Percentiles rank a stretch among this genome's conserved stretches.
Conservation (phyloP, 2,797 vertebrate species). For the Pachyuromys duprasi region DNA sequence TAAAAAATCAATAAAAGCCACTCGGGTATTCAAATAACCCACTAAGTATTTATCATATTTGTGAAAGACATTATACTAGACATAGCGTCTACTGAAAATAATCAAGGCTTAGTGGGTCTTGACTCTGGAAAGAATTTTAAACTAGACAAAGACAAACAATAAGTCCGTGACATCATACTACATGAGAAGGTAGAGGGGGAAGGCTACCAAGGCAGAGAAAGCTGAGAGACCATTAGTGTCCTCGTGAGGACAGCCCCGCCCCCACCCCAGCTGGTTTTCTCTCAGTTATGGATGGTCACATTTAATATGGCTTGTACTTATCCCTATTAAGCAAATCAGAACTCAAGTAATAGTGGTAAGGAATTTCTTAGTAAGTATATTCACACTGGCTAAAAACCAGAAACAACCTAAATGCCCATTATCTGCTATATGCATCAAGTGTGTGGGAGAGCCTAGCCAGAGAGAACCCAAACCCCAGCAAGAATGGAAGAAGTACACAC, state of each 20-base stretch:
- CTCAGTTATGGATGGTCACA: not conserved
- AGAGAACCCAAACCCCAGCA: not conserved
- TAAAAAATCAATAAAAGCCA: constrained; percentile 39
- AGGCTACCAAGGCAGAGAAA: not conserved
- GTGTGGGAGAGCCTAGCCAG: not conserved
- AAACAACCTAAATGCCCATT: constrained; percentile 30
- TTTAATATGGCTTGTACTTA: not conserved
- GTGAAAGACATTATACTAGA: constrained; percentile 2
- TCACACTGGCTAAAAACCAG: not conserved
- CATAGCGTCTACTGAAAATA: not conserved
- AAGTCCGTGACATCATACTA: not conserved
- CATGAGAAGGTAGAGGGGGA: not conserved
- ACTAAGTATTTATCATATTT: constrained; percentile 32
- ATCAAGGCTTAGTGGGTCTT: not conserved
- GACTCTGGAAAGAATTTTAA: not conserved
- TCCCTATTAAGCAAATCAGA: not conserved
- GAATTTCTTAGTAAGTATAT: constrained; percentile 24
- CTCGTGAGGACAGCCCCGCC: not conserved
- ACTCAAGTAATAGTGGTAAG: not conserved
- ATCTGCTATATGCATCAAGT: not conserved
- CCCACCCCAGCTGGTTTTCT: not conserved
- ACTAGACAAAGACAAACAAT: not conserved
- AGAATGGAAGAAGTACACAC: not conserved
- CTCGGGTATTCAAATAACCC: not conserved
- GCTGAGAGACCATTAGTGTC: not conserved